These are phyloP conservation scores for Pachymerium ferrugineum DNA, from an alignment of 2,888 invertebrate genomes.

Conservation along the genomic window DNA sequence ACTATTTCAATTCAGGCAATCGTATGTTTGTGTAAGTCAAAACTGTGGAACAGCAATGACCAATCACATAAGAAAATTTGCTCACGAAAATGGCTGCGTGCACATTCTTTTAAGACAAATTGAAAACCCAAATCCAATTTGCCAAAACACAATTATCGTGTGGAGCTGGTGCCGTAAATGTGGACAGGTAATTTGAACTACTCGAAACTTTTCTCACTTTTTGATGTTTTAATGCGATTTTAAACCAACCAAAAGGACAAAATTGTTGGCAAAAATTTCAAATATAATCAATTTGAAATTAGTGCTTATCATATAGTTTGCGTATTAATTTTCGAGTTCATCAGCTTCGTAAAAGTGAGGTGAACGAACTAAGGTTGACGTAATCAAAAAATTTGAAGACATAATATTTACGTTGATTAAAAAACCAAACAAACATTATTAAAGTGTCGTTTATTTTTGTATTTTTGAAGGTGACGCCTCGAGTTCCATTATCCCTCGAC, in stretches of 20 bases:
- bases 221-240: no score
- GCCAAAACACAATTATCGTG: conserved; percentile 58
- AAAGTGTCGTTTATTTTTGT: neutral
- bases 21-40: conserved; percentile 51
- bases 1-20: conserved; percentile 43
- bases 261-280: neutral
- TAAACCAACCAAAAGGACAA: neutral
- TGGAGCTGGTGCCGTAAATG: conserved; percentile 76
- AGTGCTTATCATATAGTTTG: neutral
- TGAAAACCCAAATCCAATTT: conserved; percentile 47
- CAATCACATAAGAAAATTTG: conserved; percentile 81
- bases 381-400: neutral
- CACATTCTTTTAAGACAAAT: conserved; percentile 61
- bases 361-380: neutral
- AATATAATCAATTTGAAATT: neutral
- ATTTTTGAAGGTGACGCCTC: conserved; percentile 58
- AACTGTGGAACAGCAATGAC: conserved; percentile 78
- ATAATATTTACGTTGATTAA: neutral
- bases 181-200: conserved; percentile 43
- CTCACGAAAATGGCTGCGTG: conserved; percentile 82
- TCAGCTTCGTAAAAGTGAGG: neutral
- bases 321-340: conserved; percentile 14
- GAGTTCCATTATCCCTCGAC: conserved; percentile 68
- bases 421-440: neutral
- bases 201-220: neutral